A percentile compares a stretch with the other conserved stretches of the same genome.
These are phyloP conservation scores for Apoderus coryli DNA, from an alignment of 2,888 invertebrate genomes.

Conservation along the genomic window DNA sequence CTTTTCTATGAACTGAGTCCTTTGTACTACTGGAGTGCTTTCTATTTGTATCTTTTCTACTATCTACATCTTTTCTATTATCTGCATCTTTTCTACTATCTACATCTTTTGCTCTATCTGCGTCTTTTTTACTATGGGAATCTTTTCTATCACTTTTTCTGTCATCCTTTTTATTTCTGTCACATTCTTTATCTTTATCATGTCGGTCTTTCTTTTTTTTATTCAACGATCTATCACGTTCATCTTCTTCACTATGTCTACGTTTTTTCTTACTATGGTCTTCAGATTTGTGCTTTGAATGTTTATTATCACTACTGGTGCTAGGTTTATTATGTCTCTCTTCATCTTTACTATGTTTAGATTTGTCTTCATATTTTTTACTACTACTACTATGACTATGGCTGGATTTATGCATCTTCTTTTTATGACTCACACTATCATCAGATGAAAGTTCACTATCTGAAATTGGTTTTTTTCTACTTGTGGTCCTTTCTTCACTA, in stretches of 20 bases:
- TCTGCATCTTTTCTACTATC: too few relatives aligned
- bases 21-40: too few relatives aligned
- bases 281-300: conserved; percentile 3
- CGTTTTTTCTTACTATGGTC: conserved; percentile 6
- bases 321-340: conserved; percentile 2
- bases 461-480: too few relatives aligned
- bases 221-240: not conserved
- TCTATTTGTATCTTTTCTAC: too few relatives aligned
- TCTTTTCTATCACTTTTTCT: conserved; percentile 4
- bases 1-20: too few relatives aligned
- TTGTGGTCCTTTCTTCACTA: too few relatives aligned
- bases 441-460: too few relatives aligned
- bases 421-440: conserved; percentile 3
- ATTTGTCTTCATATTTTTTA: conserved; percentile 1
- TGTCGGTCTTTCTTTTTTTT: conserved; percentile 1
- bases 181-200: not conserved
- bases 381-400: too few relatives aligned
- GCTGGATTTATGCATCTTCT: conserved; percentile 4
- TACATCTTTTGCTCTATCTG: conserved; percentile 7
- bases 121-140: too few relatives aligned
- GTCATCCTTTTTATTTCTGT: conserved; percentile 3
- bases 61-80: too few relatives aligned
- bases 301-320: conserved; percentile 8
- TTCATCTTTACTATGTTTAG: conserved; percentile 1
- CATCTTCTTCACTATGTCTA: too few relatives aligned